Percentiles rank a stretch among this genome's conserved stretches.
These are phyloP conservation scores for Hirtodrosophila trivittata DNA, from an alignment of 2,888 invertebrate species.

Conservation along the genomic window DNA sequence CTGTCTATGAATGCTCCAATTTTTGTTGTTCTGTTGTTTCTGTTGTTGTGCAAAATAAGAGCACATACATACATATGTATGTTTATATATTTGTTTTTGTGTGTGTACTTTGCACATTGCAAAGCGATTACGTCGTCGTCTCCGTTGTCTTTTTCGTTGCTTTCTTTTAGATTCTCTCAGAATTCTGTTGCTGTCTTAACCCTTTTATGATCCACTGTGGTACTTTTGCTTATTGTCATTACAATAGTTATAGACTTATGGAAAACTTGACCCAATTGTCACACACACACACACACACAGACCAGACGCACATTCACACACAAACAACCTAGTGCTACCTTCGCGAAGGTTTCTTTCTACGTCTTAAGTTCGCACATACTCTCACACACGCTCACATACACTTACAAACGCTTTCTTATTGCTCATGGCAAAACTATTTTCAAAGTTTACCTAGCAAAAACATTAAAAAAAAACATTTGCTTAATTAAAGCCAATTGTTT, in stretches of 20 bases:
- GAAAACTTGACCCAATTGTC: constrained; percentile 72
- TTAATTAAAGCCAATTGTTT: constrained; percentile 74
- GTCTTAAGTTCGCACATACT: too few relatives aligned
- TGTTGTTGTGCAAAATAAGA: constrained; percentile 25
- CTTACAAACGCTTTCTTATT: constrained; percentile 33
- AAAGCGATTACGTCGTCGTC: constrained; percentile 74
- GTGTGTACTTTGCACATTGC: constrained; percentile 62
- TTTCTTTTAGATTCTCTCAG: constrained; percentile 43
- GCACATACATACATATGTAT: constrained; percentile 7
- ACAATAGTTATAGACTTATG: constrained; percentile 30
- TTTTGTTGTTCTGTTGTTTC: constrained; percentile 31
- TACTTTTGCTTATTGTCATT: constrained; percentile 20
- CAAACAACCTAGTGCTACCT: constrained; percentile 6
- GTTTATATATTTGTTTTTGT: constrained; percentile 17
- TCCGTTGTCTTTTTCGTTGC: constrained; percentile 40
- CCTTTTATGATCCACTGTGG: constrained; percentile 40
- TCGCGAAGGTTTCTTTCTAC: constrained; percentile 34
- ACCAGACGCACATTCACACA: constrained; percentile 8
- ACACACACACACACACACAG: constrained; percentile 5
- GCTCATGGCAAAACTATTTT: constrained; percentile 53
- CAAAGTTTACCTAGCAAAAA: constrained; percentile 48
- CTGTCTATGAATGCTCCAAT: constrained; percentile 59
- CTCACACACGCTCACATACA: constrained; percentile 5
- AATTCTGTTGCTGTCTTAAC: constrained; percentile 59
- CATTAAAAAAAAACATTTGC: constrained; percentile 40